A percentile compares a stretch with the other conserved stretches of the same genome.
phyloP scores from a whole-genome alignment of 2,888 invertebrate species.

The Hypsopygia costalis region DNA sequence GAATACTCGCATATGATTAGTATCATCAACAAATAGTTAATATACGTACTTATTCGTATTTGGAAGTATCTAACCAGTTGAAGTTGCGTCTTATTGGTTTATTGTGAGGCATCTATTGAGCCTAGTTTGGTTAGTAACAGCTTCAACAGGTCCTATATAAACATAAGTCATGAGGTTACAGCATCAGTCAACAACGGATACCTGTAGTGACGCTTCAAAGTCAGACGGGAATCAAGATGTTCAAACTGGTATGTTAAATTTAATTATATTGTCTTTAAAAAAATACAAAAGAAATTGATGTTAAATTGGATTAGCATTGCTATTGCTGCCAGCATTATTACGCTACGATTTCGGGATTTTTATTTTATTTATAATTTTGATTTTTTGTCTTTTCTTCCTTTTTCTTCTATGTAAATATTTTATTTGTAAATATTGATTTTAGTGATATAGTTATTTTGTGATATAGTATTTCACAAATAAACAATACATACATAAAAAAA shows the following conservation, averaged over 20 bases:
- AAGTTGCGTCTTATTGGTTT: slow-evolving; percentile 2
- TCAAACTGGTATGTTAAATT: slow-evolving; percentile 58
- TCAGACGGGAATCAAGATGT: slow-evolving; percentile 45
- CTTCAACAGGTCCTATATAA: slow-evolving; percentile 21
- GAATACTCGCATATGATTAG: neutral
- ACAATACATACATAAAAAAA: too few relatives aligned
- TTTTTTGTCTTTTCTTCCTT: too few relatives aligned
- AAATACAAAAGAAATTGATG: too few relatives aligned
- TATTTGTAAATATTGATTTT: too few relatives aligned
- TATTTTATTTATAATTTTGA: too few relatives aligned
- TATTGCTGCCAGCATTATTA: too few relatives aligned
- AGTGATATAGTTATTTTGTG: too few relatives aligned
- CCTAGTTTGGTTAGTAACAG: slow-evolving; percentile 5
- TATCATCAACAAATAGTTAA: neutral
- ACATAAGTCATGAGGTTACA: slow-evolving; percentile 23
- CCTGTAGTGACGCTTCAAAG: slow-evolving; percentile 33
- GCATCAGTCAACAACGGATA: slow-evolving; percentile 50
- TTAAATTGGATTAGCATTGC: too few relatives aligned
- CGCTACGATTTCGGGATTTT: too few relatives aligned
- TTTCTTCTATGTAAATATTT: too few relatives aligned
- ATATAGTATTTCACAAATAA: too few relatives aligned
- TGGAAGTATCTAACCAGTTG: slow-evolving; percentile 12
- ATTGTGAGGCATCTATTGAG: neutral
- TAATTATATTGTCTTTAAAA: too few relatives aligned
- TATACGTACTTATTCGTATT: neutral